These are phyloP conservation scores for Agriopis leucophaearia DNA, from an alignment of 2,888 invertebrate genomes.

Conservation along the genomic window DNA sequence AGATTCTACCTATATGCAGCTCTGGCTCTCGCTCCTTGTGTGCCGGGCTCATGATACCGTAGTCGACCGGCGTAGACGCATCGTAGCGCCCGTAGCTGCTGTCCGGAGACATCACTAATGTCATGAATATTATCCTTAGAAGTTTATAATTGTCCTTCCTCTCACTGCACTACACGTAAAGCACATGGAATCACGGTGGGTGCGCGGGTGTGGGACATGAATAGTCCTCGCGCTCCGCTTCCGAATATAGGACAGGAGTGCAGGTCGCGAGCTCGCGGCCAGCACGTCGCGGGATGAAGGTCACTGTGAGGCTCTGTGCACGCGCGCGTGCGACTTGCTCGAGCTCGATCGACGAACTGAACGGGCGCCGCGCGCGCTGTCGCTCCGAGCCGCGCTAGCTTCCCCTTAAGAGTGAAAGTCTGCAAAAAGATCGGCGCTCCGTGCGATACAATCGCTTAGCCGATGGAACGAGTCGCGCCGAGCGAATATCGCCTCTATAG, in stretches of 20 bases:
- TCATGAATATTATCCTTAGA: conserved; percentile 66
- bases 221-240: conserved; percentile 65
- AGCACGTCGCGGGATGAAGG: conserved; percentile 81
- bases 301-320: conserved; percentile 72
- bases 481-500: conserved; percentile 84
- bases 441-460: conserved; percentile 84
- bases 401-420: conserved; percentile 87
- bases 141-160: conserved; percentile 68
- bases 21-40: conserved; percentile 88
- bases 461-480: conserved; percentile 65
- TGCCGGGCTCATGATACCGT: conserved; percentile 73
- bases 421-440: conserved; percentile 84
- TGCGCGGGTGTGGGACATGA: conserved; percentile 57
- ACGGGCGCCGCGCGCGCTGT: conserved; percentile 79
- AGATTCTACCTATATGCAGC: conserved; percentile 89
- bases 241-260: conserved; percentile 78
- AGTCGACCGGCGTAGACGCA: conserved; percentile 85
- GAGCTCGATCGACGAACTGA: conserved; percentile 88
- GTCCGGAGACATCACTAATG: conserved; percentile 89
- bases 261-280: conserved; percentile 69
- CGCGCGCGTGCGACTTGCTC: conserved; percentile 81
- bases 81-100: conserved; percentile 87
- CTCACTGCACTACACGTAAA: conserved; percentile 81
- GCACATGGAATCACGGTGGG: conserved; percentile 71
- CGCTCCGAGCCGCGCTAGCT: conserved; percentile 73